A percentile compares a stretch with the other conserved stretches of the same genome.
phyloP scores from a whole-genome alignment of 2,797 vertebrate species.

The Melopsittacus undulatus region DNA sequence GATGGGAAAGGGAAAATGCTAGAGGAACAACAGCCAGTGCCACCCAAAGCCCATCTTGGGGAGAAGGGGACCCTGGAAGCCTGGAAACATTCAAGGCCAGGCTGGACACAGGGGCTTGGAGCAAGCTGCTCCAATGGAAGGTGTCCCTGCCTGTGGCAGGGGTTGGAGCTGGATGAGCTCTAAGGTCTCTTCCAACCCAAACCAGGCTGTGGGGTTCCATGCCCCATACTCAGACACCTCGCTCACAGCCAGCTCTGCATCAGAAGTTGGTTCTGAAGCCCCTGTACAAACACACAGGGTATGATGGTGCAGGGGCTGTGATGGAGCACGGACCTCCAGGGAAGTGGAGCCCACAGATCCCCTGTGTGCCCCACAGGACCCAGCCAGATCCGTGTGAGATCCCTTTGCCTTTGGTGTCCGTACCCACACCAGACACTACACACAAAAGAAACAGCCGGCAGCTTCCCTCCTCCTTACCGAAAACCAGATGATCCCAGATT shows the following conservation, averaged over 20 bases:
- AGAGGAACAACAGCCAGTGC: not conserved
- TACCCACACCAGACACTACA: not conserved
- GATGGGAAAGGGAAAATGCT: not conserved
- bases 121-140: fast-evolving
- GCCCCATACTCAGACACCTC: not conserved
- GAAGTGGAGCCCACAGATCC: not conserved
- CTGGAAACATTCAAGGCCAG: not conserved
- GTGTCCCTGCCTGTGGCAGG: not conserved
- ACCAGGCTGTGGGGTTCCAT: not conserved
- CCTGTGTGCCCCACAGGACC: not conserved
- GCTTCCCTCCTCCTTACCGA: not conserved
- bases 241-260: fast-evolving
- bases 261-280: not conserved
- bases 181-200: not conserved
- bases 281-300: fast-evolving
- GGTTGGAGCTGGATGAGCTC: not conserved
- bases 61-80: not conserved
- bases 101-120: not conserved
- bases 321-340: fast-evolving
- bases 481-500: not conserved
- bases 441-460: not conserved
- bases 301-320: fast-evolving
- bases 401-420: not conserved
- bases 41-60: not conserved
- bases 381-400: fast-evolving